Percentiles rank a stretch among this genome's conserved stretches.
Evolutionary conservation across 2,113 vertebrate genomes (phyloP).

Genomic region (Hypanus sabinus): DNA sequence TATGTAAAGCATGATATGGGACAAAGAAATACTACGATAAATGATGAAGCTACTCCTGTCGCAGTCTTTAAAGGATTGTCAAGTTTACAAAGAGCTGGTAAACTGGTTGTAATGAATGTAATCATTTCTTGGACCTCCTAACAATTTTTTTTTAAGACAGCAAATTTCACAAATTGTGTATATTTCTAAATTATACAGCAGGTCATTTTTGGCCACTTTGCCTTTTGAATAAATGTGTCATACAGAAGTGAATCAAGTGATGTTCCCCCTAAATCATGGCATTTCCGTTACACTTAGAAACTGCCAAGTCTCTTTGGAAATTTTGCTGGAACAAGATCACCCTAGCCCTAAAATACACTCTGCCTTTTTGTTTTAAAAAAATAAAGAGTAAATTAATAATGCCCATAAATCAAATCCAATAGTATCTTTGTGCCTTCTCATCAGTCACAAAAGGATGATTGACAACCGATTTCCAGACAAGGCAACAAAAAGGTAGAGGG

Average conservation of each 20-base stretch:
- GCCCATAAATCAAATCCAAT: background rate
- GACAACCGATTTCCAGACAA: conserved; percentile 59
- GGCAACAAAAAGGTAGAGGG: conserved; percentile 64
- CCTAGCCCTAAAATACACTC: background rate
- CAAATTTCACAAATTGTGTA: background rate
- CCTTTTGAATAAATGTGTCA: background rate
- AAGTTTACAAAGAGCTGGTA: background rate
- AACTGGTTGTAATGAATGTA: background rate
- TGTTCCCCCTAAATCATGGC: background rate
- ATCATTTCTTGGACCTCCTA: background rate
- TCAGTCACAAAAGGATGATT: conserved; percentile 41
- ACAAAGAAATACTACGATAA: background rate
- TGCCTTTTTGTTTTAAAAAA: background rate
- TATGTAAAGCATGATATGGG: background rate
- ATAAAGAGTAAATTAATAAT: conserved; percentile 14
- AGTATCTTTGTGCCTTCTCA: background rate
- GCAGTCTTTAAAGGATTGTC: conserved; percentile 16
- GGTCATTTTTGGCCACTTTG: background rate
- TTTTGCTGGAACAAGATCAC: background rate
- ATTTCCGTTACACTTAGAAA: background rate
- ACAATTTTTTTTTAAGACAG: background rate
- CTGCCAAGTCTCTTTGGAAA: background rate
- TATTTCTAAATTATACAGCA: background rate
- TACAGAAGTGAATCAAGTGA: conserved; percentile 11
- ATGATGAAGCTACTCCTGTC: background rate